Base-by-base conservation (phyloP, 2,888 invertebrate species). In the Erebia epiphron region DNA sequence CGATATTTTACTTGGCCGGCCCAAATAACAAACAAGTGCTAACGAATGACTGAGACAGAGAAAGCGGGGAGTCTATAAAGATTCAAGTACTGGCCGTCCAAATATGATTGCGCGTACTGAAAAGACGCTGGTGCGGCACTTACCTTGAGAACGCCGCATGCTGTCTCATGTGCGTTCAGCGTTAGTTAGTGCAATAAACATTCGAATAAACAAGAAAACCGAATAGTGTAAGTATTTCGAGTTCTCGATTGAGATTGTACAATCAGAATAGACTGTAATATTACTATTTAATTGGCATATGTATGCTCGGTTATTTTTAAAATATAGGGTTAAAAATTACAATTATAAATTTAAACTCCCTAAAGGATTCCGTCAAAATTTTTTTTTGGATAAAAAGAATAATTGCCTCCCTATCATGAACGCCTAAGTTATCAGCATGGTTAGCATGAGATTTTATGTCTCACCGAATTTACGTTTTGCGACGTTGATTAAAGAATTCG, bases 181-280 rank as follows among this genome's bases (percentile, higher is more conserved):
- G 26, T 57, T 57, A 26, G 56, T 86, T 87, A 91, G 86, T 83
- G 90, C 90, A 89, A 90, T 89, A 88, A 87, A 78, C 75, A 79
- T 83, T 77, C 79, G 75, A 79, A 79, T 78, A 78, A 78, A 78
- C 79, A 73, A 70, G 56, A 46, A 66, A 56, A 66, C 18, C 56
- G 56, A 57, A 56, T 43, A 46, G 83, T 63, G 69, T 88, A 91
- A 88, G 87, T 84, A 88, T 85, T 88, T 89, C 80, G 88, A 90
- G 85, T 88, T 90, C 90, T 88, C 83, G 86, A 88, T 86, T 88
- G 83, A 86, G 83, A 86, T 83, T 92, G 90, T 91, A 92, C 91
- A 91, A 90, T 89, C 89, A 85, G 84, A 86, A 90, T 91, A 92
- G 92, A 91, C 90, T 91, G 90, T 92, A 90, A 88, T 82, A 83